Evolutionary conservation across 2,888 invertebrate species (phyloP).

Genomic region (Papilio gigon): DNA sequence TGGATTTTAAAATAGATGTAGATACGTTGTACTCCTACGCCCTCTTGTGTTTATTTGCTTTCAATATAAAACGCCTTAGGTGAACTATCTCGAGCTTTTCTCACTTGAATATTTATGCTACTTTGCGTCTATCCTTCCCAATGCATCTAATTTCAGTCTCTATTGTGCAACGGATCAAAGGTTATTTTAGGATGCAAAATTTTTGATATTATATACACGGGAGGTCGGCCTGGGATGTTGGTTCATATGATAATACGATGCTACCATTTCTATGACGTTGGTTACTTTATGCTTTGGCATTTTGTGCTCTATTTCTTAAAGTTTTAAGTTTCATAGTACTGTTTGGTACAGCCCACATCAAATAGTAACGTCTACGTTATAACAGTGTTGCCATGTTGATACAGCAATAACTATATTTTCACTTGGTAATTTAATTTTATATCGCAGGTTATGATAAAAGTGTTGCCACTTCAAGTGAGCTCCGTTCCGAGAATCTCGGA

Average conservation of each 20-base stretch:
- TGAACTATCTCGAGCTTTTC: slow-evolving; percentile 22
- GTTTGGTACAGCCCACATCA: slow-evolving; percentile 33
- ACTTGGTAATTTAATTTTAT: slow-evolving; percentile 37
- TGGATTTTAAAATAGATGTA: neutral
- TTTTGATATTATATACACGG: slow-evolving; percentile 21
- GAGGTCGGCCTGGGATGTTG: slow-evolving; percentile 27
- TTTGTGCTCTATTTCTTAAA: neutral
- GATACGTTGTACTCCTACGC: too few species aligned
- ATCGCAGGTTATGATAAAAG: slow-evolving; percentile 25
- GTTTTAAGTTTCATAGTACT: neutral
- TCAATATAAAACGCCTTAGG: slow-evolving; percentile 14
- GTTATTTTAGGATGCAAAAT: slow-evolving; percentile 33
- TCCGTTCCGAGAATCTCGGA: slow-evolving; percentile 2
- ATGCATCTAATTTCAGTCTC: slow-evolving; percentile 22
- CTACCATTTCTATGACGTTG: slow-evolving; percentile 13
- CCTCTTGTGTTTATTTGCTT: slow-evolving; percentile 34
- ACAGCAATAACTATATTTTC: slow-evolving; percentile 35
- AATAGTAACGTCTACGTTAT: slow-evolving; percentile 29
- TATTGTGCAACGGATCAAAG: slow-evolving; percentile 26
- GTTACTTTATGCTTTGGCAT: neutral
- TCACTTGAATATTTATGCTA: slow-evolving; percentile 26
- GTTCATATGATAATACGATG: slow-evolving; percentile 30
- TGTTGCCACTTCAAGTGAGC: slow-evolving; percentile 17
- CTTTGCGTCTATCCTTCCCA: neutral
- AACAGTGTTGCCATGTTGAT: slow-evolving; percentile 14